Evolutionary conservation across 2,797 vertebrate genomes (phyloP).

Genomic region (Ptychadena robeensis): DNA sequence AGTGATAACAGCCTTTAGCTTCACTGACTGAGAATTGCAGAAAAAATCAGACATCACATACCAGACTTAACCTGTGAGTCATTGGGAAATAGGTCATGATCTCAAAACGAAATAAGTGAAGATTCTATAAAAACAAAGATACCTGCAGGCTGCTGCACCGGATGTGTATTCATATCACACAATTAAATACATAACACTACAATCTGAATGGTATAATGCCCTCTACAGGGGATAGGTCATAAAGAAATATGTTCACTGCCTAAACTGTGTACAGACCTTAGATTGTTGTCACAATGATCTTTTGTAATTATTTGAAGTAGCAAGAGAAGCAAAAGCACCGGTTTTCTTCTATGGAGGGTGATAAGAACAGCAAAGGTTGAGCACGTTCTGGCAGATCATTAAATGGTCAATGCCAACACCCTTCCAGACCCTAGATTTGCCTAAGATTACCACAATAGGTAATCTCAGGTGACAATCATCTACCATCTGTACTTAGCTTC

Average conservation of each 20-base stretch:
- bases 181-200: neutral
- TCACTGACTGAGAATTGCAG: neutral
- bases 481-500: too few species aligned
- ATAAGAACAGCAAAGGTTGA: too few species aligned
- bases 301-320: too few species aligned
- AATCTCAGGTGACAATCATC: too few species aligned
- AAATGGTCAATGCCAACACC: too few species aligned
- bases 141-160: neutral
- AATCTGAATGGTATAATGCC: neutral
- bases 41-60: neutral
- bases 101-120: neutral
- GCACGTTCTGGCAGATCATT: too few species aligned
- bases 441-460: too few species aligned
- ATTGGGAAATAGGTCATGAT: constrained; percentile 1
- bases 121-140: neutral
- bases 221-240: neutral
- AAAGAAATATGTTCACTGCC: neutral
- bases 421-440: too few species aligned
- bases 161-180: neutral
- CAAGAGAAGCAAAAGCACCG: too few species aligned
- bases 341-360: too few species aligned
- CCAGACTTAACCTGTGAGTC: neutral
- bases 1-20: neutral
- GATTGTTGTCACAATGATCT: too few species aligned
- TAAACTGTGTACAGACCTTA: too few species aligned